Percentiles rank a stretch among this genome's conserved stretches.
Evolutionary conservation across 1,140 invertebrate genomes (phyloP).

Genomic region (Hycleus phaleratus): DNA sequence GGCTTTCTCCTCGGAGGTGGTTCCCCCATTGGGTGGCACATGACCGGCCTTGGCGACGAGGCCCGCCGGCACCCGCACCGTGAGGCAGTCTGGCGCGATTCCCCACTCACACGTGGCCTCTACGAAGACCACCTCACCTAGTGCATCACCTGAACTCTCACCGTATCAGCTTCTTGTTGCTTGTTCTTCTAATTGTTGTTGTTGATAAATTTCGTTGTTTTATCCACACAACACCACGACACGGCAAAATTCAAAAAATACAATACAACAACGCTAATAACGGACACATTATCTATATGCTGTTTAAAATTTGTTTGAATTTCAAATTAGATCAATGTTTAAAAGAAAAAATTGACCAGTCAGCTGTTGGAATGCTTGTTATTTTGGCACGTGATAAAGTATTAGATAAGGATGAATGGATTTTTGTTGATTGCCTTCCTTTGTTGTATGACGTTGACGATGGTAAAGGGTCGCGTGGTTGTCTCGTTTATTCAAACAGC

Average conservation of each 20-base stretch:
- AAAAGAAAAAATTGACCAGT: neutral
- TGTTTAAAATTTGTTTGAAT: too few relatives aligned
- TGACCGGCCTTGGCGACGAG: slow-evolving; percentile 41
- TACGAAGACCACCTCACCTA: slow-evolving; percentile 22
- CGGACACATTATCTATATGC: too few relatives aligned
- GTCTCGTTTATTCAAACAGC: slow-evolving; percentile 25
- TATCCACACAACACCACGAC: too few relatives aligned
- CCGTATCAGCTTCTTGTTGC: neutral
- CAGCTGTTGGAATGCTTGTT: neutral
- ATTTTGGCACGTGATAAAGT: neutral
- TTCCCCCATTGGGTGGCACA: slow-evolving; percentile 41
- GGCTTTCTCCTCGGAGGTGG: slow-evolving; percentile 42
- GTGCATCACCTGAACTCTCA: slow-evolving; percentile 25
- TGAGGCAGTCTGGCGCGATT: slow-evolving; percentile 36
- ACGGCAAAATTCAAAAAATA: too few relatives aligned
- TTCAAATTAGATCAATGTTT: too few relatives aligned
- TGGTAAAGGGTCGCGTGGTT: slow-evolving; percentile 25
- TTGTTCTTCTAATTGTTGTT: too few relatives aligned
- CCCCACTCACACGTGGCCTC: slow-evolving; percentile 37
- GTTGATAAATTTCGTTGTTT: too few relatives aligned
- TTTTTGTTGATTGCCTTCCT: neutral
- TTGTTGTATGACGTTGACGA: neutral
- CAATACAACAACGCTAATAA: too few relatives aligned
- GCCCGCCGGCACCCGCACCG: slow-evolving; percentile 41
- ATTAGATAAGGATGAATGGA: neutral